Percentiles rank a stretch among this genome's conserved stretches.
phyloP scores from a whole-genome alignment of 2,113 vertebrate species.

The Vulpes ferrilata region DNA sequence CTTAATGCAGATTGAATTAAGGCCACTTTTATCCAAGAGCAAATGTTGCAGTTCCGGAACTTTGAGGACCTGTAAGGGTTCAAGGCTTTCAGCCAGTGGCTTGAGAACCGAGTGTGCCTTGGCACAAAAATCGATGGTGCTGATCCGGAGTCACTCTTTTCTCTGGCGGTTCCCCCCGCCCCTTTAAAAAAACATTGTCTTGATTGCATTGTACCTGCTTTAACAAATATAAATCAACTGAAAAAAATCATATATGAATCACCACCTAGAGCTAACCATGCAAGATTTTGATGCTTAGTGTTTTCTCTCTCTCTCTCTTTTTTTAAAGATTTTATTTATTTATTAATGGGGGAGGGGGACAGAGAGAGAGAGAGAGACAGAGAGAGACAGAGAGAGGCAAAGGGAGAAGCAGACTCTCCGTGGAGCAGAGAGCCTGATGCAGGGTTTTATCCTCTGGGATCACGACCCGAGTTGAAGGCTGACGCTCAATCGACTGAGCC shows the following conservation, averaged over 20 bases:
- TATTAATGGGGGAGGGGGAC: too few species aligned
- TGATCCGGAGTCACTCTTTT: neutral
- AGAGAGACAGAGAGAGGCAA: too few species aligned
- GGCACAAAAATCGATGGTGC: neutral
- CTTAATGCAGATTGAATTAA: neutral
- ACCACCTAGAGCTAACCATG: neutral
- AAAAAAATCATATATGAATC: neutral
- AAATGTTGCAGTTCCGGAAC: neutral
- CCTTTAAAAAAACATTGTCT: neutral
- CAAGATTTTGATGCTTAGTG: too few species aligned
- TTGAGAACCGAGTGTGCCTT: neutral
- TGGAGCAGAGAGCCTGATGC: too few species aligned
- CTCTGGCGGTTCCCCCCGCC: neutral
- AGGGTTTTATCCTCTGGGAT: too few species aligned
- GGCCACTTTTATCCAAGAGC: neutral
- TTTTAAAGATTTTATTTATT: too few species aligned
- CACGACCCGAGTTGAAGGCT: too few species aligned
- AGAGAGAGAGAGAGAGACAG: too few species aligned
- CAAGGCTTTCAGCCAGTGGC: rapidly evolving
- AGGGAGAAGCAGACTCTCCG: too few species aligned
- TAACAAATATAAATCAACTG: neutral
- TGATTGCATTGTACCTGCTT: neutral
- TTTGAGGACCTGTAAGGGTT: neutral
- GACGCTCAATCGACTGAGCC: too few species aligned
- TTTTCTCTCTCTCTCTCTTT: neutral